Conservation (phyloP, 2,888 invertebrate species). For the Meandrusa payeni region DNA sequence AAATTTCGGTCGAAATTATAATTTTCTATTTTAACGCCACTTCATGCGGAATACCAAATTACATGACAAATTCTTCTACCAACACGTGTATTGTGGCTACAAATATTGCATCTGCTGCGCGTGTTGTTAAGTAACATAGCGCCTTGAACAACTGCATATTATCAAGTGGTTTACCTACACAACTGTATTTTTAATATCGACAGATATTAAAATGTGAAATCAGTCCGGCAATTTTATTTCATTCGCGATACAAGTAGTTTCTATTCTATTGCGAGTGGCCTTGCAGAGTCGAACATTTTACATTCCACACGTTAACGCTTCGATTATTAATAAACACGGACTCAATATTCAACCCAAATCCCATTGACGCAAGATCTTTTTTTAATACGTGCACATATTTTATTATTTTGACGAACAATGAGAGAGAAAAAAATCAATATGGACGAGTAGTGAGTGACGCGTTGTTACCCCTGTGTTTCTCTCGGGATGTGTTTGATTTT, state of each 20-base stretch:
- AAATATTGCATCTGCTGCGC: too few relatives aligned
- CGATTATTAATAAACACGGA: conserved; percentile 76
- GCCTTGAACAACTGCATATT: conserved; percentile 2
- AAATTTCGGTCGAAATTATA: too few relatives aligned
- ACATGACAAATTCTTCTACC: too few relatives aligned
- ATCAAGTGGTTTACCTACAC: conserved; percentile 31
- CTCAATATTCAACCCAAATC: conserved; percentile 74
- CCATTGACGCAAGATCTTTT: conserved; percentile 66
- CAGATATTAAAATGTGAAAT: conserved; percentile 63
- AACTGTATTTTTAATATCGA: conserved; percentile 38
- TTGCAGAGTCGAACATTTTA: conserved; percentile 76
- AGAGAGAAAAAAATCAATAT: conserved; percentile 76
- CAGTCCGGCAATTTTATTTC: conserved; percentile 71
- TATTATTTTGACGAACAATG: conserved; percentile 76
- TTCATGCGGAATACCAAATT: too few relatives aligned
- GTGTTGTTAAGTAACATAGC: not conserved
- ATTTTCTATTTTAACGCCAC: too few relatives aligned
- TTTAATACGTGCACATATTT: conserved; percentile 62
- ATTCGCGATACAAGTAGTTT: conserved; percentile 74
- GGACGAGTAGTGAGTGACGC: conserved; percentile 68
- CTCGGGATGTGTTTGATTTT: conserved; percentile 79
- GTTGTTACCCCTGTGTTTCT: conserved; percentile 80
- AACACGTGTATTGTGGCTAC: too few relatives aligned
- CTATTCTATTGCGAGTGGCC: conserved; percentile 71
- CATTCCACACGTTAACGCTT: conserved; percentile 78